These are phyloP conservation scores for Epinephelus lanceolatus DNA, from an alignment of 2,113 vertebrate species.

Conservation along the genomic window DNA sequence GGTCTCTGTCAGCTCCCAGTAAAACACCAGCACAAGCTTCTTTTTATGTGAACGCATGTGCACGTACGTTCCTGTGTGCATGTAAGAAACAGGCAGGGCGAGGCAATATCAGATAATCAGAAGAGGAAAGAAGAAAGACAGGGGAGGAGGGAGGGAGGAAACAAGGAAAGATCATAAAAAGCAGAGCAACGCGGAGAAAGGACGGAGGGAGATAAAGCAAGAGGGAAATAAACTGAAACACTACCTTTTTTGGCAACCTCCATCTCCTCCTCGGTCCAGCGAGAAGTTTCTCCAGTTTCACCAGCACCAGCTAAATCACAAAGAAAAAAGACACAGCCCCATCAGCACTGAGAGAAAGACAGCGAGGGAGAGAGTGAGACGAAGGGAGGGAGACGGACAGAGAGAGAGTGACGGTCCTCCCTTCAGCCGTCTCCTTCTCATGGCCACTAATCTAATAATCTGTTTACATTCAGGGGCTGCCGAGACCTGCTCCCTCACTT, in stretches of 20 bases:
- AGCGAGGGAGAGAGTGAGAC: conserved; percentile 1
- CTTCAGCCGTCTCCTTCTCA: conserved; percentile 71
- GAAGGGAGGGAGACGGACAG: conserved; percentile 6
- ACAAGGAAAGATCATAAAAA: conserved; percentile 23
- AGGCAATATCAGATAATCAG: conserved; percentile 47
- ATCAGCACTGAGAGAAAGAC: conserved; percentile 61
- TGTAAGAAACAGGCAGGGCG: conserved; percentile 30
- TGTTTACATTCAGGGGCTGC: conserved; percentile 83
- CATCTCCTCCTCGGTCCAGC: conserved; percentile 99
- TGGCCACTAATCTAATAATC: conserved; percentile 81
- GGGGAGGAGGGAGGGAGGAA: too few relatives aligned
- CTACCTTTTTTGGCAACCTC: conserved; percentile 99
- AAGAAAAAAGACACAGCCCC: conserved; percentile 67
- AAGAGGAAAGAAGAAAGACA: background rate
- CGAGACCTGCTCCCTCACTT: conserved; percentile 75
- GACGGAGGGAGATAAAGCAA: conserved; percentile 7
- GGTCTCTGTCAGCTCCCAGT: conserved; percentile 30
- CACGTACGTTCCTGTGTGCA: conserved; percentile 29
- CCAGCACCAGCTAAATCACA: conserved; percentile 88
- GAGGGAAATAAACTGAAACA: conserved; percentile 44
- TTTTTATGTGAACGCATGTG: conserved; percentile 17
- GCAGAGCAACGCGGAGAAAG: conserved; percentile 1
- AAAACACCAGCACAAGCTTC: conserved; percentile 23
- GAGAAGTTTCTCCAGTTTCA: conserved; percentile 97
- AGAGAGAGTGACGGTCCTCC: conserved; percentile 57